Evolutionary conservation across 2,888 invertebrate species (phyloP).

Genomic region (Linnaemya vulpina): DNA sequence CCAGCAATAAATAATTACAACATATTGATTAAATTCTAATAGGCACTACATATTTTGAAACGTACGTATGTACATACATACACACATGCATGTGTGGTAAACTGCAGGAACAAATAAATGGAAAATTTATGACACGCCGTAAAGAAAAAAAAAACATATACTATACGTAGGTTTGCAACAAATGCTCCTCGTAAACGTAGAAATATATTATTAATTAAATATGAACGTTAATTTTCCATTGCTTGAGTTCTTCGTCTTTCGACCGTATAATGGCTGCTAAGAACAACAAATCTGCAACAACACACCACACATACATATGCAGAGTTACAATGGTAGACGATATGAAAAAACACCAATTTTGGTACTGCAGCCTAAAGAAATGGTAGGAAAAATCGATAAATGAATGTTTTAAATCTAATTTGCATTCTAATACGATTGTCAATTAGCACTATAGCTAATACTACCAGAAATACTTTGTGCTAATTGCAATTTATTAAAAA

Average conservation of each 20-base stretch:
- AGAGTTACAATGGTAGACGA: constrained; percentile 7
- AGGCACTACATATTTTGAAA: too few relatives aligned
- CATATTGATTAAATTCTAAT: constrained; percentile 17
- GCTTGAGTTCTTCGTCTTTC: constrained; percentile 15
- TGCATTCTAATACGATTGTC: not conserved
- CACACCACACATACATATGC: too few relatives aligned
- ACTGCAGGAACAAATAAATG: not conserved
- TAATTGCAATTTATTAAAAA: not conserved
- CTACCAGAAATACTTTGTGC: not conserved
- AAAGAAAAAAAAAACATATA: not conserved
- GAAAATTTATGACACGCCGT: not conserved
- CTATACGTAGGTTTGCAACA: too few relatives aligned
- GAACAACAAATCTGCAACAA: constrained; percentile 24
- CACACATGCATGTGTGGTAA: not conserved
- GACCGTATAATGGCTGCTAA: constrained; percentile 37
- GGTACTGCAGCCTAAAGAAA: constrained; percentile 13
- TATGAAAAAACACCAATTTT: constrained; percentile 15
- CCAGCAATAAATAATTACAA: not conserved
- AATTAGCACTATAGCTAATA: not conserved
- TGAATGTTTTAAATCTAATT: constrained; percentile 2
- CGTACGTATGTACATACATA: not conserved
- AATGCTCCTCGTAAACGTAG: not conserved
- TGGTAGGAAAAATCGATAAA: constrained; percentile 58
- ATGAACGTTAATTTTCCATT: not conserved
- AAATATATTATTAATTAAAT: constrained; percentile 34